A percentile compares a stretch with the other conserved stretches of the same genome.
phyloP scores from a whole-genome alignment of 2,113 vertebrate genomes.

The Scalopus aquaticus region DNA sequence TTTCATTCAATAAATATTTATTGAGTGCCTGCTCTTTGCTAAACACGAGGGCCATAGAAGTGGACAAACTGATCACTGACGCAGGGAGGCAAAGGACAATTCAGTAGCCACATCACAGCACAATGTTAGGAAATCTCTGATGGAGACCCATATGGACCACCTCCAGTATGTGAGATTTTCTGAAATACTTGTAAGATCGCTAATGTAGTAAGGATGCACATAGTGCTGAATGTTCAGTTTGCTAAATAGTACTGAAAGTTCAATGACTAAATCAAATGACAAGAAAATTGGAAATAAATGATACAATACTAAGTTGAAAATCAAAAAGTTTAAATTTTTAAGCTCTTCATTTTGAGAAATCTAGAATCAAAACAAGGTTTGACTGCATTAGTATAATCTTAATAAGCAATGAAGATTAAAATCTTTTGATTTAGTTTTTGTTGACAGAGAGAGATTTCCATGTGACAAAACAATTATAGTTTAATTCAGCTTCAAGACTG shows the following conservation, averaged over 20 bases:
- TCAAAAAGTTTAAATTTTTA: not conserved
- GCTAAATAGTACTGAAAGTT: not conserved
- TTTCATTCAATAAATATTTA: not conserved
- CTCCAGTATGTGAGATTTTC: not conserved
- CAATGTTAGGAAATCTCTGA: not conserved
- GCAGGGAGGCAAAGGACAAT: not conserved
- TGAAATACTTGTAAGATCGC: not conserved
- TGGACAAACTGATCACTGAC: not conserved
- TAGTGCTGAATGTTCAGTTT: not conserved
- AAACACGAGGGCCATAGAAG: not conserved
- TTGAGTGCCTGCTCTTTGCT: not conserved
- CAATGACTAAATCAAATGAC: not conserved
- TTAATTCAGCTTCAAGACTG: slow-evolving; percentile 58
- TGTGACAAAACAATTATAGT: slow-evolving; percentile 24
- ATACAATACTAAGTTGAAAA: not conserved
- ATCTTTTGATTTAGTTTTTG: slow-evolving; percentile 43
- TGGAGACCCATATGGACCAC: not conserved
- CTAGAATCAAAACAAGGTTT: not conserved
- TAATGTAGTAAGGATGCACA: not conserved
- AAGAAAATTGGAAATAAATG: not conserved
- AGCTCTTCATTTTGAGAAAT: slow-evolving; percentile 40
- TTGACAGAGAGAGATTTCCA: not conserved
- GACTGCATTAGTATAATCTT: not conserved
- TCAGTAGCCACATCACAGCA: not conserved
- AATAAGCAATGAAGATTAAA: slow-evolving; percentile 32